These are phyloP conservation scores for Saturnia pavonia DNA, from an alignment of 2,888 invertebrate genomes.

Conservation along the genomic window DNA sequence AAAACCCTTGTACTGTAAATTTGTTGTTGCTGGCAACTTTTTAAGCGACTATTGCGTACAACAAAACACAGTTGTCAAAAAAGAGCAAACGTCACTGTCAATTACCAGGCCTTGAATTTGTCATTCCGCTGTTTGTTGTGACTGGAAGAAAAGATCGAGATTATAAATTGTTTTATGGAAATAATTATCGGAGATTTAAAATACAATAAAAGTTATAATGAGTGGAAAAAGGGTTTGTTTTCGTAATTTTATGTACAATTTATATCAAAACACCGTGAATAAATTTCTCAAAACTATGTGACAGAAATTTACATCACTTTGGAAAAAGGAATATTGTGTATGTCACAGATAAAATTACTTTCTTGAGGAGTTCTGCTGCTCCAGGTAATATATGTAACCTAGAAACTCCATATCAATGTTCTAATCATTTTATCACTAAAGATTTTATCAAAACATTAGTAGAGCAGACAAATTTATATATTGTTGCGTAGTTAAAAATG, in stretches of 20 bases:
- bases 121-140: constrained; percentile 39
- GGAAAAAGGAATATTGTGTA: constrained; percentile 40
- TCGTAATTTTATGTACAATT: constrained; percentile 41
- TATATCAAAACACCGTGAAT: constrained; percentile 42
- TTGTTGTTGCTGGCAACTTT: too few species aligned
- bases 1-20: constrained; percentile 37
- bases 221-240: constrained; percentile 39
- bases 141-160: constrained; percentile 35
- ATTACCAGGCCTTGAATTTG: constrained; percentile 39
- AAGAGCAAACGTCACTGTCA: constrained; percentile 41
- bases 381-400: constrained; percentile 34
- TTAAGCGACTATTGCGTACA: constrained; percentile 27
- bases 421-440: constrained; percentile 35
- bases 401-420: constrained; percentile 36
- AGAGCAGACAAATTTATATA: too few species aligned
- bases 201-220: constrained; percentile 34
- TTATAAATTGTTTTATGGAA: constrained; percentile 33
- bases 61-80: constrained; percentile 40
- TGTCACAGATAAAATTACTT: constrained; percentile 44
- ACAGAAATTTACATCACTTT: constrained; percentile 42
- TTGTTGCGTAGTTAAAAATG: too few species aligned
- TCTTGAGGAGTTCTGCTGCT: constrained; percentile 42
- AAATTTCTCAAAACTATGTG: constrained; percentile 45
- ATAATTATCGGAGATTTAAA: constrained; percentile 31
- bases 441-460: too few species aligned